Conservation (phyloP, 2,113 vertebrate genomes). For the Turnix velox region DNA sequence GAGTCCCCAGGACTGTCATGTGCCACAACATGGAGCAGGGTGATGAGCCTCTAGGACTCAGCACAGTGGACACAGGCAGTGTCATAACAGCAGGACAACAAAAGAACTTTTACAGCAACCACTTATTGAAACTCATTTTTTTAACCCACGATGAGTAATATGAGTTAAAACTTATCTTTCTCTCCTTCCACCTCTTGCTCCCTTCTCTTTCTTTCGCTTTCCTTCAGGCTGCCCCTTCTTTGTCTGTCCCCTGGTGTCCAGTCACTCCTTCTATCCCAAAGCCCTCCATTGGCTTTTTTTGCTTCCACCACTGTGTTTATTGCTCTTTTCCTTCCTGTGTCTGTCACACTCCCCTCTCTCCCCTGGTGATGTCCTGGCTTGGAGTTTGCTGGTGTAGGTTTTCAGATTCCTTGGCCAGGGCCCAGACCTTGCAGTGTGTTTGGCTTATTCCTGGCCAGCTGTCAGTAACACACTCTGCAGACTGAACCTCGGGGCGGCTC, state of each 20-base stretch:
- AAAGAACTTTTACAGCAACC: not conserved
- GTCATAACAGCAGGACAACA: not conserved
- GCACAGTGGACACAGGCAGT: not conserved
- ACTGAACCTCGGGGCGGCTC: not conserved
- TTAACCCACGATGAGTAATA: not conserved
- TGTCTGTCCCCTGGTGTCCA: not conserved
- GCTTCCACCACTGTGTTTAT: not conserved
- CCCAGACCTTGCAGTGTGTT: not conserved
- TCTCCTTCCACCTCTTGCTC: not conserved
- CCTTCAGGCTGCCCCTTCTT: not conserved
- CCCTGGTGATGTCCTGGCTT: not conserved
- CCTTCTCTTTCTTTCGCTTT: not conserved
- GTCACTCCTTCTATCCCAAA: not conserved
- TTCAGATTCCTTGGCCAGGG: not conserved
- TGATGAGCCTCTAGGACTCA: accelerated
- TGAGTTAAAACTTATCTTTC: not conserved
- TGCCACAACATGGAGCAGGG: not conserved
- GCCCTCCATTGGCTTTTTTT: not conserved
- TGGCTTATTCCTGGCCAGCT: not conserved
- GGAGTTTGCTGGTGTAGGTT: not conserved
- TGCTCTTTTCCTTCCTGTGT: not conserved
- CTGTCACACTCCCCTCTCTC: not conserved
- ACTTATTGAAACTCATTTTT: not conserved
- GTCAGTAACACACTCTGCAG: not conserved
- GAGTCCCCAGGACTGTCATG: accelerated